Conservation (phyloP, 2,113 vertebrate species). For the Engystomops pustulosus region DNA sequence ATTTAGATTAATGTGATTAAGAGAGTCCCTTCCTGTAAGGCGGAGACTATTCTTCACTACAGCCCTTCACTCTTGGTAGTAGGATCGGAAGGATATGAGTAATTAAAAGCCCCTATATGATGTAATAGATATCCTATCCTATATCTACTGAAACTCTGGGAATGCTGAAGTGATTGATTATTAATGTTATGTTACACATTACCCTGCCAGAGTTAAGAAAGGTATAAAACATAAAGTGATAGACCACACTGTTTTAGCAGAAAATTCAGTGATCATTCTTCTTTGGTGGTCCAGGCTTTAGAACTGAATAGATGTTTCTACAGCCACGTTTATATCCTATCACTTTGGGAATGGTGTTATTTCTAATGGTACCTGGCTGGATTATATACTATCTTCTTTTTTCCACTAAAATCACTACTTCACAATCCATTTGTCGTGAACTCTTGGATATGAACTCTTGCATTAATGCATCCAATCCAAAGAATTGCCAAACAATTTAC, state of each 20-base stretch:
- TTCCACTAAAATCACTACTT: background rate
- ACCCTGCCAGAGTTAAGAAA: background rate
- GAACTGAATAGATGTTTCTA: background rate
- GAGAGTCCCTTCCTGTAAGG: too few relatives aligned
- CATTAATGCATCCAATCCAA: background rate
- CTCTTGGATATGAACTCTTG: background rate
- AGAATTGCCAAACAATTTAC: conserved; percentile 12
- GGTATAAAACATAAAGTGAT: too few relatives aligned
- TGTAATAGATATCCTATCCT: too few relatives aligned
- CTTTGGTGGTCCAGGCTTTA: background rate
- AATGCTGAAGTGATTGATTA: too few relatives aligned
- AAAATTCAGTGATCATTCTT: background rate
- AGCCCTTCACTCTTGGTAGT: too few relatives aligned
- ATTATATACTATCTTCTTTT: background rate
- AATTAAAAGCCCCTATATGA: too few relatives aligned
- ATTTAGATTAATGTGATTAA: too few relatives aligned
- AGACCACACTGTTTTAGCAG: too few relatives aligned
- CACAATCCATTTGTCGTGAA: conserved; percentile 10
- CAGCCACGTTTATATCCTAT: background rate
- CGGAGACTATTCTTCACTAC: too few relatives aligned
- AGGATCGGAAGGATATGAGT: too few relatives aligned
- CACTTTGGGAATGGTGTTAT: background rate
- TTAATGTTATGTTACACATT: too few relatives aligned
- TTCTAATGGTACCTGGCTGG: background rate
- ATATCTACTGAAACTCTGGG: too few relatives aligned